phyloP scores from a whole-genome alignment of 37 sponge, comb jelly and placozoan species.

The Mnemiopsis leidyi region DNA sequence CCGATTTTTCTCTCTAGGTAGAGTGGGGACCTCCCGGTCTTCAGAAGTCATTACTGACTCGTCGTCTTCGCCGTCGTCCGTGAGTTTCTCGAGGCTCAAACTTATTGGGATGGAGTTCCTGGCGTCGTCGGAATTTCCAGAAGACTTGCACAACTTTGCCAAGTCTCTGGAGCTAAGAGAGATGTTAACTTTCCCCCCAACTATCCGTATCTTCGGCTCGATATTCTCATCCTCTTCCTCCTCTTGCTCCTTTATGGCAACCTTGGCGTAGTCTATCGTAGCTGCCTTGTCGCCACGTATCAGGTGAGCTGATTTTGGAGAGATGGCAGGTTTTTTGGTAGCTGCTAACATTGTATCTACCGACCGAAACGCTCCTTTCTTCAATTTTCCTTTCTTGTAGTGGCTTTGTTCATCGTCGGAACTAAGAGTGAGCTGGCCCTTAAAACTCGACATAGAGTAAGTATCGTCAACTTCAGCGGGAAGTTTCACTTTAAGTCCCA shows the following conservation, averaged over 20 bases:
- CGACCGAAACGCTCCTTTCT: not conserved
- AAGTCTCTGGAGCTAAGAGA: constrained; percentile 56
- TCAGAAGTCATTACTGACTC: not conserved
- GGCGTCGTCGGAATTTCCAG: not conserved
- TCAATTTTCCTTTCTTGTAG: not conserved
- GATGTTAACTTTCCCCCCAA: constrained; percentile 51
- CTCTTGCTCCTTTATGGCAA: not conserved
- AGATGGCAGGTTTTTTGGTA: not conserved
- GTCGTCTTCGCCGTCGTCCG: not conserved
- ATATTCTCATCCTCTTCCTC: not conserved
- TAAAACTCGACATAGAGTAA: not conserved
- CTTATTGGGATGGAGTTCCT: not conserved
- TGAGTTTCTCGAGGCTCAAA: constrained; percentile 11
- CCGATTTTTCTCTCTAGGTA: not conserved
- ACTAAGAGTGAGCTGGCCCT: not conserved
- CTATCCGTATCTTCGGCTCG: constrained; percentile 22
- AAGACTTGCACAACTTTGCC: constrained; percentile 13
- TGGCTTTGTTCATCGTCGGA: not conserved
- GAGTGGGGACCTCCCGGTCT: not conserved
- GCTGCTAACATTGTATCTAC: not conserved
- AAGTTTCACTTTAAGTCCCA: constrained; percentile 34
- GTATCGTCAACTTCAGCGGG: not conserved
- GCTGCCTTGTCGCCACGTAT: not conserved
- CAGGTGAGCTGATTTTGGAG: not conserved
- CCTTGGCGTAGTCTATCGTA: not conserved